These are phyloP conservation scores for Sebastes kiyomatsui DNA, from an alignment of 2,797 vertebrate genomes.

Conservation along the genomic window DNA sequence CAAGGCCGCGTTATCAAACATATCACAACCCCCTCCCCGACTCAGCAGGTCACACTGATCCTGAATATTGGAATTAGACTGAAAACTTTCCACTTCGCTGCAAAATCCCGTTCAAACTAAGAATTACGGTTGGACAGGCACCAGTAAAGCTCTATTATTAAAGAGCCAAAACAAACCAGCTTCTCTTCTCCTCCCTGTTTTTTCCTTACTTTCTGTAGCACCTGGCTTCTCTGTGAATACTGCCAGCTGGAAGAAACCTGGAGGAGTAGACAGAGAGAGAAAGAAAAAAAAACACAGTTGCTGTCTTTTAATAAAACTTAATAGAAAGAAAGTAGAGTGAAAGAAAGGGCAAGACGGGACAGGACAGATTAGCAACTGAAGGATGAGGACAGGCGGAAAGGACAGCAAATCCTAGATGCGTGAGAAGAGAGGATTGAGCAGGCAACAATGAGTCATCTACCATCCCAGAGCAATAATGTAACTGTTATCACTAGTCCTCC, in stretches of 20 bases:
- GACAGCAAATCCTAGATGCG: constrained; percentile 33
- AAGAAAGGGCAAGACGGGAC: constrained; percentile 5
- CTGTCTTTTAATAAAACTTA: background rate
- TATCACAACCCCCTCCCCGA: background rate
- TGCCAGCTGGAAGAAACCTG: constrained; percentile 23
- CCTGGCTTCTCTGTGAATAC: constrained; percentile 3
- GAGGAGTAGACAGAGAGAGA: background rate
- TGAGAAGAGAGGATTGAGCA: constrained; percentile 53
- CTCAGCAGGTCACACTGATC: background rate
- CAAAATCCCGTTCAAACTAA: constrained; percentile 12
- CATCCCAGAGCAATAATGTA: constrained; percentile 13
- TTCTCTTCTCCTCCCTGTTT: background rate
- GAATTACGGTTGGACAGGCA: constrained; percentile 33
- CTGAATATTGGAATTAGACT: constrained; percentile 13
- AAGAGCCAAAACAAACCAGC: constrained; percentile 45
- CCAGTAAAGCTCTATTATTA: constrained; percentile 11
- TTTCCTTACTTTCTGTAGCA: constrained; percentile 15
- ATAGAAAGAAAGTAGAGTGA: background rate
- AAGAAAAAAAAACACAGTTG: background rate
- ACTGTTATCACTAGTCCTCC: constrained; percentile 52
- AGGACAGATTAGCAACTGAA: constrained; percentile 10
- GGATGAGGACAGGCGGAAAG: background rate
- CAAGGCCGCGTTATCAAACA: background rate
- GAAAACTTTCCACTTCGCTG: constrained; percentile 6
- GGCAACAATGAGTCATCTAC: constrained; percentile 60